These are phyloP conservation scores for Diachrysia chrysitis DNA, from an alignment of 2,888 invertebrate species.

Conservation along the genomic window DNA sequence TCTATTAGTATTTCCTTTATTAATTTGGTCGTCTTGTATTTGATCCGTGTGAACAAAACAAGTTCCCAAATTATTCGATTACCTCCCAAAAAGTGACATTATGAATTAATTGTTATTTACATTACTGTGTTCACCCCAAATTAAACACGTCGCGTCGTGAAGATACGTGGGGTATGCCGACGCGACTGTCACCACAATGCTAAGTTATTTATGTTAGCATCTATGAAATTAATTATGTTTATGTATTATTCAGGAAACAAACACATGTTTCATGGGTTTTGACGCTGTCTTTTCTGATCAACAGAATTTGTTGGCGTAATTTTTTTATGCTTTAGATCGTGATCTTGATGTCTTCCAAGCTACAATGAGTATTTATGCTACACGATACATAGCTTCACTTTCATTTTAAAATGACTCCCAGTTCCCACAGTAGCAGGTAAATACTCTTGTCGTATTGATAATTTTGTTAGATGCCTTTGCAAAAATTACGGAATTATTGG, in stretches of 20 bases:
- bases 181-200: conserved; percentile 33
- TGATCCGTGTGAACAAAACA: not conserved
- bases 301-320: too few relatives aligned
- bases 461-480: too few relatives aligned
- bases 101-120: conserved; percentile 38
- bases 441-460: too few relatives aligned
- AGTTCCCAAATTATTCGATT: not conserved
- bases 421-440: too few relatives aligned
- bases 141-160: conserved; percentile 12
- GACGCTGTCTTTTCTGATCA: not conserved
- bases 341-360: too few relatives aligned
- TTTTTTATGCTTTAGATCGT: too few relatives aligned
- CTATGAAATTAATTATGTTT: not conserved
- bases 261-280: conserved; percentile 3
- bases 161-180: conserved; percentile 30
- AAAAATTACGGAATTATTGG: too few relatives aligned
- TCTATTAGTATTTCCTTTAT: not conserved
- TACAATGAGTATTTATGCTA: too few relatives aligned
- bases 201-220: conserved; percentile 30
- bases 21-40: not conserved
- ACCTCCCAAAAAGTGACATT: conserved; percentile 4
- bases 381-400: too few relatives aligned
- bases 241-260: conserved; percentile 1
- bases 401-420: too few relatives aligned
- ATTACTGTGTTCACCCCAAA: conserved; percentile 14